Conservation (phyloP, 2,113 vertebrate species). For the Rhodinocichla rosea region DNA sequence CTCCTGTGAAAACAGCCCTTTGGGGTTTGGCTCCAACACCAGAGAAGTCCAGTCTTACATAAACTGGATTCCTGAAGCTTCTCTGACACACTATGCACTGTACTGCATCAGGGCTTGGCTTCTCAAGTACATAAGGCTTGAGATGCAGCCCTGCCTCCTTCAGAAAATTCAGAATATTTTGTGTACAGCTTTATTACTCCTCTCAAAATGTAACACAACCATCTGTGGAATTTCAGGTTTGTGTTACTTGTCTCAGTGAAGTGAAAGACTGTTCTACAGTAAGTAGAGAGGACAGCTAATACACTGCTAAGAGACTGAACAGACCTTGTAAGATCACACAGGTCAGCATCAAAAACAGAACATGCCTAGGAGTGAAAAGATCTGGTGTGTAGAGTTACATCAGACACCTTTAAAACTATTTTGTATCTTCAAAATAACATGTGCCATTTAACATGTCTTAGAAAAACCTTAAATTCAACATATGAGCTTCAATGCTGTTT, state of each 20-base stretch:
- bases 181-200: background rate
- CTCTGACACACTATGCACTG: background rate
- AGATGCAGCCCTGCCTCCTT: background rate
- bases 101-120: background rate
- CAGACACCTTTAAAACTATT: constrained; percentile 4
- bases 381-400: background rate
- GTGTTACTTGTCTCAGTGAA: background rate
- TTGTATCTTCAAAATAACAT: constrained; percentile 24
- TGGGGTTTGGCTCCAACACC: background rate
- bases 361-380: background rate
- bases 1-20: background rate
- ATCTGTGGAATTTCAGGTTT: background rate
- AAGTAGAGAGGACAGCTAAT: background rate
- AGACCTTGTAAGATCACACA: background rate
- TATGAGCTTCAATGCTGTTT: background rate
- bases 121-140: background rate
- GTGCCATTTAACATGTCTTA: background rate
- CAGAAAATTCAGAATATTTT: background rate
- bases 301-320: background rate
- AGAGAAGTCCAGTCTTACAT: background rate
- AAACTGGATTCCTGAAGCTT: background rate
- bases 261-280: background rate
- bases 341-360: background rate
- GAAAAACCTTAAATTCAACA: background rate
- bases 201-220: background rate